These are phyloP conservation scores for Hemicentrotus pulcherrimus DNA, from an alignment of 35 echinoderm and acorn worm genomes.

Conservation along the genomic window DNA sequence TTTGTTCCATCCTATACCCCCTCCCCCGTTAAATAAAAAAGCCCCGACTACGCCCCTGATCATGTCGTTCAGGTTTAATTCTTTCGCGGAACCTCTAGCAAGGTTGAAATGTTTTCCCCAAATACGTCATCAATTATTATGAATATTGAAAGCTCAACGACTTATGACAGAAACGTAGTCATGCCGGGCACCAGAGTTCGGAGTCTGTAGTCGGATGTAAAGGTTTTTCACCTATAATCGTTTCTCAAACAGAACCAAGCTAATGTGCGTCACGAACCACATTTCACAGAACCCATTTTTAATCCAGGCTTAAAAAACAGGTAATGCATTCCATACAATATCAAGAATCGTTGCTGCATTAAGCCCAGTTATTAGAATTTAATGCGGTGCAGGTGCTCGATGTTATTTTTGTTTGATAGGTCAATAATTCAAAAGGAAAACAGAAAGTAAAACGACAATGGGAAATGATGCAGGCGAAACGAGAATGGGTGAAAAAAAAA, in stretches of 20 bases:
- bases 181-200: not conserved
- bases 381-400: not conserved
- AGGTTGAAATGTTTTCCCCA: no score
- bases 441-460: not conserved
- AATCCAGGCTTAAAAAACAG: not conserved
- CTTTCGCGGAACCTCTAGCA: no score
- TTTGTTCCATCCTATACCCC: no score
- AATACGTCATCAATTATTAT: no score
- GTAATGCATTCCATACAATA: not conserved
- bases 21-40: no score
- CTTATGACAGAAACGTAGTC: not conserved
- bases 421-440: no score
- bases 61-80: no score
- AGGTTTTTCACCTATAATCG: not conserved
- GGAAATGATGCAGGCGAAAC: not conserved
- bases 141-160: not conserved
- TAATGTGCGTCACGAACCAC: not conserved
- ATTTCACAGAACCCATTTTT: not conserved
- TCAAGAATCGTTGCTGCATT: not conserved
- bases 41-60: no score
- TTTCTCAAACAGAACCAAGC: not conserved
- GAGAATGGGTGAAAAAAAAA: not conserved
- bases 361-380: not conserved
- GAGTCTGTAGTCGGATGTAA: not conserved
- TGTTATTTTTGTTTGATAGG: not conserved